phyloP scores from a whole-genome alignment of 2,797 vertebrate genomes.

The Semaprochilodus insignis region DNA sequence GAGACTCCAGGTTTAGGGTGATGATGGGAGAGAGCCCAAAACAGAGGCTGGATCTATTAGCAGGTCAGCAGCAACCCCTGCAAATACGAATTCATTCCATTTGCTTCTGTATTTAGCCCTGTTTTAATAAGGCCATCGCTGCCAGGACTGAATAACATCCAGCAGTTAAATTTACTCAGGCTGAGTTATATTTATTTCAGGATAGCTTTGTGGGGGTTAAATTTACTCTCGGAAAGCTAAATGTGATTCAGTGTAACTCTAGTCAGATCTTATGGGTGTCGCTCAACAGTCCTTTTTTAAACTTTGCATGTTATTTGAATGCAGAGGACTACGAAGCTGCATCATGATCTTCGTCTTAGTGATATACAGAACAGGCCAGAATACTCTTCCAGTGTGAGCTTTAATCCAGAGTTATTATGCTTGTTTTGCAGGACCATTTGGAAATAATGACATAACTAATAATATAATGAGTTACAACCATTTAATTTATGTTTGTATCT shows the following conservation, averaged over 20 bases:
- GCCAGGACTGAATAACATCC: neutral
- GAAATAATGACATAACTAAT: neutral
- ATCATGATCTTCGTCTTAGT: neutral
- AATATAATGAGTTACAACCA: too few relatives aligned
- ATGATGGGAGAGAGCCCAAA: constrained; percentile 22
- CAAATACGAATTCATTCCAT: neutral
- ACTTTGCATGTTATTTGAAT: constrained; percentile 10
- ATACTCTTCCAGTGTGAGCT: neutral
- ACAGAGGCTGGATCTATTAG: neutral
- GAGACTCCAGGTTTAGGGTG: constrained; percentile 52
- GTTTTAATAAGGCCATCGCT: neutral
- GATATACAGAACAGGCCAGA: neutral
- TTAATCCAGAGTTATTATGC: neutral
- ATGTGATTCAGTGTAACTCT: neutral
- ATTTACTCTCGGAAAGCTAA: neutral
- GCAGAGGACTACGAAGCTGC: neutral
- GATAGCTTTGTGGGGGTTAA: neutral
- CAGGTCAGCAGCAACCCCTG: neutral
- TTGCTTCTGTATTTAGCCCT: neutral
- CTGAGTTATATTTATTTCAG: neutral
- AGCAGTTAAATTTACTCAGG: neutral
- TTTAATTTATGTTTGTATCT: too few relatives aligned
- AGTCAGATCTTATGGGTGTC: neutral
- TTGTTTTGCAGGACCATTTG: neutral
- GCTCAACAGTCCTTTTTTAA: neutral